Base-by-base conservation (phyloP, 2,797 vertebrate species). In the Poeciliopsis gracilis region DNA sequence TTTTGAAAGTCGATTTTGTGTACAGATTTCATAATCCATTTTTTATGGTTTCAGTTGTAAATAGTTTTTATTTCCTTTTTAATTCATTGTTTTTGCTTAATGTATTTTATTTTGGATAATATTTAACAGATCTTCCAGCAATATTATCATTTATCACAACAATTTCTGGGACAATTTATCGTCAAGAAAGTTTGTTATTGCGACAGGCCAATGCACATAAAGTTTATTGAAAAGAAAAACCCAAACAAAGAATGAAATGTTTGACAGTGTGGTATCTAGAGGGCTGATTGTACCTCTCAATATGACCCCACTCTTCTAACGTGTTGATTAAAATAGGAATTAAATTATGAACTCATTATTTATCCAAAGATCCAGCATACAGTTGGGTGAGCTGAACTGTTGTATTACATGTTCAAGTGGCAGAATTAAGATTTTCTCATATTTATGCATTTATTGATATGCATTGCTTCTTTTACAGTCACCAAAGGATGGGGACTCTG, bases 401-500 rank as follows among this genome's bases (percentile, higher is more conserved):
- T 63, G 11, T 23, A 23, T 66, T 3, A 67, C 4, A 25, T 67
- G 25, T 46, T 70, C 25, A 70, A 70, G 67, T 70, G 6, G 30
- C 71, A 73, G 46, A 51, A 53, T 51, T 6, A 45, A 23, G 43
- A 28, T 45, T 45, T 45, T 46, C 25, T 70, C 28, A n/a, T 5
- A 69, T 28, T 46, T 15, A 70, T 16, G 12, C 2, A 45, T 45
- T 70, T 43, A 69, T 45, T 28, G 25, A 20, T 46, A 9, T 46
- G 25, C 16, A 16, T 45, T 57, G 28, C n/a, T 78, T n/a, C 66
- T 67, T 79, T 71, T 82, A 10, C 82, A 96, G 96, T 90, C 89
- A 79, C 51, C 81, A 20, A 95, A 96, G 92, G 95, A 96, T 0
- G 90, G 90, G 16, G 91, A 93, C 0, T 23, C 92, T n/a, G 83